These are phyloP conservation scores for Silurus aristotelis DNA, from an alignment of 2,797 vertebrate species.

Conservation along the genomic window DNA sequence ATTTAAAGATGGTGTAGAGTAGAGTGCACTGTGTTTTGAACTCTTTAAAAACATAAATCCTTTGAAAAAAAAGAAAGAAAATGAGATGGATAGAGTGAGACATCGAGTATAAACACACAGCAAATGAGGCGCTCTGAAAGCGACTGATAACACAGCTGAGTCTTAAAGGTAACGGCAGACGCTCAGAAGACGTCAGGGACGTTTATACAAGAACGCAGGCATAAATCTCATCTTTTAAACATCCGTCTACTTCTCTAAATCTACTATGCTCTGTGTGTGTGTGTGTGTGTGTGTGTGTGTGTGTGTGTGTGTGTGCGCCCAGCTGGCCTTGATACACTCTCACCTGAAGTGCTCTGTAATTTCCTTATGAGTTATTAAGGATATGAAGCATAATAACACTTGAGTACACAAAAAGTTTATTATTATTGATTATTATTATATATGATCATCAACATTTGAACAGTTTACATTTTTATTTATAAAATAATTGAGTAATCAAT, in stretches of 20 bases:
- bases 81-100: slow-evolving; percentile 1
- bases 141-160: slow-evolving; percentile 32
- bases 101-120: not conserved
- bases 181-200: slow-evolving; percentile 22
- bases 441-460: no score
- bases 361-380: slow-evolving; percentile 5
- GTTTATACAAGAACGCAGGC: slow-evolving; percentile 48
- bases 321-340: slow-evolving; percentile 24
- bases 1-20: no score
- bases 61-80: not conserved
- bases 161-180: slow-evolving; percentile 43
- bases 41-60: not conserved
- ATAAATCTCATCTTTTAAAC: slow-evolving; percentile 52
- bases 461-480: no score
- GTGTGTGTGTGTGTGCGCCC: not conserved
- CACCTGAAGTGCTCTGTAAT: slow-evolving; percentile 8
- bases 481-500: no score
- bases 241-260: slow-evolving; percentile 22
- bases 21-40: not conserved
- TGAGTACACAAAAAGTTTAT: not conserved
- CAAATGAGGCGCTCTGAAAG: slow-evolving; percentile 36
- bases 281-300: not conserved
- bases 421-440: no score
- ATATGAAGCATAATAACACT: slow-evolving; percentile 20
- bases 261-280: not conserved